A percentile compares a stretch with the other conserved stretches of the same genome.
Evolutionary conservation across 2,113 vertebrate species (phyloP).

Genomic region (Muntiacus muntjak): DNA sequence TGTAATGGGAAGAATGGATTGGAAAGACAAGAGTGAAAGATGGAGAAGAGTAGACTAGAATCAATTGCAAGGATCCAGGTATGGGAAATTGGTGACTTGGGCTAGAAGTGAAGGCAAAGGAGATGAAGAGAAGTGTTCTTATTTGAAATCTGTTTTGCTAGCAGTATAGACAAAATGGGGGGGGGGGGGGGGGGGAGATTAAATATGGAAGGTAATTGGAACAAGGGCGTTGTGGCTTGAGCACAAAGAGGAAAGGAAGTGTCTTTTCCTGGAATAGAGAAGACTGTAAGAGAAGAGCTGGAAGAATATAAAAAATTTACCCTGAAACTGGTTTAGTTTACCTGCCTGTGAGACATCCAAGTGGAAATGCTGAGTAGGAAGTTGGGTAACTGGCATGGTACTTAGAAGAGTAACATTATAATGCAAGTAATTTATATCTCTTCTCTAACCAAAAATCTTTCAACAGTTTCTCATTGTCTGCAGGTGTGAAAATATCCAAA

Average conservation of each 20-base stretch:
- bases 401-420: not conserved
- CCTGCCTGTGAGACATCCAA: not conserved
- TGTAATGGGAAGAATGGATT: not conserved
- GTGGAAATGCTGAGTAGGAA: not conserved
- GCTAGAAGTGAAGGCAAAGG: not conserved
- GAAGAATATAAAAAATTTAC: not conserved
- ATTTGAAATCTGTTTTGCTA: not conserved
- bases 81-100: not conserved
- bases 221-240: not conserved
- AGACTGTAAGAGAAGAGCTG: not conserved
- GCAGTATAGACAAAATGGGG: not conserved
- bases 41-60: not conserved
- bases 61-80: not conserved
- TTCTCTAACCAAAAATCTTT: not conserved
- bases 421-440: not conserved
- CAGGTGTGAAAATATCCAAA: not conserved
- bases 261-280: not conserved
- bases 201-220: not conserved
- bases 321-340: not conserved
- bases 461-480: not conserved
- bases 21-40: not conserved
- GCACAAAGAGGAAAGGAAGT: not conserved
- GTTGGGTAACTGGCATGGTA: not conserved
- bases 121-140: not conserved
- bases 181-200: fast-evolving